Percentiles rank a stretch among this genome's conserved stretches.
Conservation (phyloP, 2,797 vertebrate species). For the Paramormyrops hopkinsi region DNA sequence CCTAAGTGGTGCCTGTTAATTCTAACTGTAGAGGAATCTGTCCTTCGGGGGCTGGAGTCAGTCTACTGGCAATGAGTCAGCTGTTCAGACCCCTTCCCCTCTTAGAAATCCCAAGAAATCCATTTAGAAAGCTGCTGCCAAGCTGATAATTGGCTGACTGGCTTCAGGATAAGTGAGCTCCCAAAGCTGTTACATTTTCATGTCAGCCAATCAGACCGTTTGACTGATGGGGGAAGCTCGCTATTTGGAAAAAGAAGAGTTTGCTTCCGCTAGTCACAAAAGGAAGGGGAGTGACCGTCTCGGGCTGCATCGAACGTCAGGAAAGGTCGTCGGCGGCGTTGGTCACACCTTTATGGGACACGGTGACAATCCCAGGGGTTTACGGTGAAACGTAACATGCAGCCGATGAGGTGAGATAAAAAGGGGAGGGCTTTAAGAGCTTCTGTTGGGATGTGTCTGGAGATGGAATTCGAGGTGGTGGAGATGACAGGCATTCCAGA, state of each 20-base stretch:
- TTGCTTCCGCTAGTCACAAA: neutral
- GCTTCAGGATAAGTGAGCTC: neutral
- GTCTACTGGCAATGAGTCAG: neutral
- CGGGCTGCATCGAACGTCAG: neutral
- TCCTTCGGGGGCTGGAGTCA: neutral
- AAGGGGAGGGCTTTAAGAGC: neutral
- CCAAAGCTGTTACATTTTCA: neutral
- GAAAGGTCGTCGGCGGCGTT: neutral
- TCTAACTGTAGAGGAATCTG: slow-evolving; percentile 1
- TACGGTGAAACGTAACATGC: neutral
- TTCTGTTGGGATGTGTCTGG: neutral
- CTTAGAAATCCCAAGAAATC: neutral
- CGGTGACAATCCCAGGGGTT: neutral
- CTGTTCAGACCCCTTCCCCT: neutral
- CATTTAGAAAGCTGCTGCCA: neutral
- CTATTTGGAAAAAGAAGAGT: neutral
- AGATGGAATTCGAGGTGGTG: neutral
- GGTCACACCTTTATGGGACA: neutral
- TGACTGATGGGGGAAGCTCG: neutral
- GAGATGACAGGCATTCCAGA: neutral
- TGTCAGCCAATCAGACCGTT: neutral
- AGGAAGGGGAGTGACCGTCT: neutral
- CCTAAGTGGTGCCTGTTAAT: neutral
- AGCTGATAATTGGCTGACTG: neutral
- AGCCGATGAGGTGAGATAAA: neutral